Percentiles rank a stretch among this genome's conserved stretches.
phyloP scores from a whole-genome alignment of 2,797 vertebrate genomes.

The Melanotaenia maccullochi region DNA sequence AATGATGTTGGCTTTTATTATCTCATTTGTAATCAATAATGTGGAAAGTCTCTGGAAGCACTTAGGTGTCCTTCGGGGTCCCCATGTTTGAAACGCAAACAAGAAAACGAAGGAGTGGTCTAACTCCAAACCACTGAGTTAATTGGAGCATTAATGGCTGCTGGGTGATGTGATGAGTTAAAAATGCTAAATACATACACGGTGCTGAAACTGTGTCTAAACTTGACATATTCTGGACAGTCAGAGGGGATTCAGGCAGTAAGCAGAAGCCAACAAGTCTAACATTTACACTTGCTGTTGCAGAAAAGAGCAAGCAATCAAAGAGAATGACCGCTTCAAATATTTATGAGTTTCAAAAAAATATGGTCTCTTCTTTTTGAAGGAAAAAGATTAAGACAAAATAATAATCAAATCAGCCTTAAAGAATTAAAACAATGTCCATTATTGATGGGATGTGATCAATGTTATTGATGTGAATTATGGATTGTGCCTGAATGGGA shows the following conservation, averaged over 20 bases:
- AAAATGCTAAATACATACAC: conserved; percentile 18
- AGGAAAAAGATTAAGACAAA: conserved; percentile 45
- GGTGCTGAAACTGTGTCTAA: conserved; percentile 1
- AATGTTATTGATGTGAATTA: conserved; percentile 43
- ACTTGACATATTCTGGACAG: conserved; percentile 11
- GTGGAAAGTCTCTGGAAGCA: conserved; percentile 60
- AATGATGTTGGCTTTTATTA: conserved; percentile 69
- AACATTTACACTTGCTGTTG: conserved; percentile 38
- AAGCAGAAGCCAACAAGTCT: conserved; percentile 26
- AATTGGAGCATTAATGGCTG: conserved; percentile 18
- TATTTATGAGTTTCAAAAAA: conserved; percentile 52
- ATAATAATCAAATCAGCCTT: conserved; percentile 11
- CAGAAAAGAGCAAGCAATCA: conserved; percentile 29
- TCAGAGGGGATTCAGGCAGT: conserved; percentile 2
- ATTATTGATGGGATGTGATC: too few relatives aligned
- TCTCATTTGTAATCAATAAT: conserved; percentile 76
- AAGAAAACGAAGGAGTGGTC: conserved; percentile 19
- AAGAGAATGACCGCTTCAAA: conserved; percentile 35
- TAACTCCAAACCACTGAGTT: conserved; percentile 23
- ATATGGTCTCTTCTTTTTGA: conserved; percentile 4
- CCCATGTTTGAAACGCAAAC: conserved; percentile 52
- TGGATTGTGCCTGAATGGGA: conserved; percentile 40
- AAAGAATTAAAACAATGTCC: conserved; percentile 18
- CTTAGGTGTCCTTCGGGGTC: conserved; percentile 48
- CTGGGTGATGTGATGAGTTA: conserved; percentile 17